phyloP scores from a whole-genome alignment of 2,113 vertebrate species.

The Himantopus leucocephalus region DNA sequence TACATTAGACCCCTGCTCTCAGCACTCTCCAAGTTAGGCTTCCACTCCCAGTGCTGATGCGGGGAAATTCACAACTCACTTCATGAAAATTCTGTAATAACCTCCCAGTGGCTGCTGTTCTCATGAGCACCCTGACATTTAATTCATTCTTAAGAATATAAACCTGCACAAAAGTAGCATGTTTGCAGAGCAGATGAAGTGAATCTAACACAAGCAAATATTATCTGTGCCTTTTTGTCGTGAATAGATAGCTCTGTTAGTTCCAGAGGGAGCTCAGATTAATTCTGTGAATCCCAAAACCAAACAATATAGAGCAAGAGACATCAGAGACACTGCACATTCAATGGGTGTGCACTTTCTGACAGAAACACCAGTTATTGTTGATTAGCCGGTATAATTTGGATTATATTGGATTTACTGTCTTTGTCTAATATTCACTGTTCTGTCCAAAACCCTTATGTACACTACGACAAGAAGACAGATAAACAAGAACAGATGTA shows the following conservation, averaged over 20 bases:
- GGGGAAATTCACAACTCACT: background rate
- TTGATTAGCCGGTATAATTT: background rate
- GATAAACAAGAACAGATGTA: background rate
- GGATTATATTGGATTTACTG: background rate
- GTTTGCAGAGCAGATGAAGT: background rate
- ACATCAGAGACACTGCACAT: background rate
- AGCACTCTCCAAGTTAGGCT: background rate
- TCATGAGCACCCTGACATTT: background rate
- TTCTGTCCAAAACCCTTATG: background rate
- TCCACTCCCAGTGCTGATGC: background rate
- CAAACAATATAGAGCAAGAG: background rate
- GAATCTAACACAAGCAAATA: constrained; percentile 3
- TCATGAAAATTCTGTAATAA: background rate
- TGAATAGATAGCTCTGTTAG: background rate
- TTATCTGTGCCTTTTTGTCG: background rate
- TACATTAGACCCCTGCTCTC: background rate
- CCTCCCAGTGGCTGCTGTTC: background rate
- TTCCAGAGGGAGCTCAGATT: background rate
- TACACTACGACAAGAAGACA: background rate
- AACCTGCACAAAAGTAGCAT: background rate
- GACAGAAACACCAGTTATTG: background rate
- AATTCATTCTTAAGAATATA: background rate
- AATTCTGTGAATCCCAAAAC: constrained; percentile 13
- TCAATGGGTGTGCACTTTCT: background rate
- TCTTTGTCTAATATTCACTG: background rate